Percentiles rank a stretch among this genome's conserved stretches.
Evolutionary conservation across 2,797 vertebrate species (phyloP).

Genomic region (Pogonophryne albipinna): DNA sequence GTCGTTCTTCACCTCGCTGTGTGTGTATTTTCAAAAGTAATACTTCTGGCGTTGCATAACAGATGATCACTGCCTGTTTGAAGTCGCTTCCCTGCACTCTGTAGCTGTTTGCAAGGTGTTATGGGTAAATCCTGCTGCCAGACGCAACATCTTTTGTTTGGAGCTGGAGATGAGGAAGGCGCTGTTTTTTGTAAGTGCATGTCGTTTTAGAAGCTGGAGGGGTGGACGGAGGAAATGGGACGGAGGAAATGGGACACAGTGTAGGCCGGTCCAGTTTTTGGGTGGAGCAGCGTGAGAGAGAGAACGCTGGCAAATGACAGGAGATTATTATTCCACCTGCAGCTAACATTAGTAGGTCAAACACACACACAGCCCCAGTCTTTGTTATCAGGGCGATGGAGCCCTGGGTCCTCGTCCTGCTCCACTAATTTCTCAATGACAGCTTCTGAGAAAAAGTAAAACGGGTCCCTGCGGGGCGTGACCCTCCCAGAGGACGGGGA

Average conservation of each 20-base stretch:
- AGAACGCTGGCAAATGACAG: constrained; percentile 26
- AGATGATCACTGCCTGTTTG: constrained; percentile 42
- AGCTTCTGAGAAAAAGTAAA: constrained; percentile 37
- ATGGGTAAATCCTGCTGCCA: constrained; percentile 20
- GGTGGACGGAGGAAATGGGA: constrained; percentile 24
- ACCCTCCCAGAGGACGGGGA: neutral
- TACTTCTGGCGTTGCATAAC: constrained; percentile 41
- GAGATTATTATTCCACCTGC: constrained; percentile 47
- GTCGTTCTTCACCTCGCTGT: neutral
- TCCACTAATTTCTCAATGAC: constrained; percentile 38
- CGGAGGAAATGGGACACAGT: constrained; percentile 30
- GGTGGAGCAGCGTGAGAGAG: neutral
- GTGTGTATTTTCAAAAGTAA: constrained; percentile 7
- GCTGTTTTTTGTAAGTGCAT: neutral
- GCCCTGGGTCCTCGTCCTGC: constrained; percentile 15
- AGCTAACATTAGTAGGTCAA: constrained; percentile 60
- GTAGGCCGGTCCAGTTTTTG: neutral
- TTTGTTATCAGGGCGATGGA: constrained; percentile 15
- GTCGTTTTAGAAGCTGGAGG: constrained; percentile 16
- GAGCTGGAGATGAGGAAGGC: neutral
- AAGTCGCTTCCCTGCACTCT: constrained; percentile 38
- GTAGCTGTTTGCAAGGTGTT: constrained; percentile 34
- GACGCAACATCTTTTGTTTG: constrained; percentile 21
- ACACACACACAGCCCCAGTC: neutral
- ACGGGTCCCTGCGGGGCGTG: constrained; percentile 13